Evolutionary conservation across 2,888 invertebrate genomes (phyloP).

Genomic region (Conchocele bisecta): DNA sequence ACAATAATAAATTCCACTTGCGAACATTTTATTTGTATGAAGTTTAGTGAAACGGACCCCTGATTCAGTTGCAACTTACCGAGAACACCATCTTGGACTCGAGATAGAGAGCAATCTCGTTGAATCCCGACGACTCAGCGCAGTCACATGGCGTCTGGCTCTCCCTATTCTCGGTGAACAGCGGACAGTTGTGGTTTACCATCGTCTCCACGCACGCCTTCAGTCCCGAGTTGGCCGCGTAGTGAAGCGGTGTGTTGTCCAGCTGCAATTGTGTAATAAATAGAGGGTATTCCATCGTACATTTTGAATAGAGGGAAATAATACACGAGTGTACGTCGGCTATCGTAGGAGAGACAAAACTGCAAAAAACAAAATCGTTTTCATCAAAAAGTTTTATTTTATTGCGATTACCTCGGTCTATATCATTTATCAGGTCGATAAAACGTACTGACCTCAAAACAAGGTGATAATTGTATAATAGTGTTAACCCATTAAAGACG

Average conservation of each 20-base stretch:
- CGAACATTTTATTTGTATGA: too few species aligned
- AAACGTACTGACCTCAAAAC: too few species aligned
- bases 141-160: conserved; percentile 87
- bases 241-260: conserved; percentile 88
- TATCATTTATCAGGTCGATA: too few species aligned
- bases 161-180: conserved; percentile 87
- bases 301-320: too few species aligned
- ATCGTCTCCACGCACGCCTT: conserved; percentile 87
- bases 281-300: too few species aligned
- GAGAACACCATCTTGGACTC: conserved; percentile 88
- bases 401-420: too few species aligned
- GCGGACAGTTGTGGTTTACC: conserved; percentile 85
- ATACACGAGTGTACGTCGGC: too few species aligned
- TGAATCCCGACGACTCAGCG: conserved; percentile 86
- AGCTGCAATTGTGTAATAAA: conserved; percentile 83
- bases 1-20: too few species aligned
- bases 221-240: conserved; percentile 87
- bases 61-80: conserved; percentile 66
- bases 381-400: too few species aligned
- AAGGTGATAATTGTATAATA: too few species aligned
- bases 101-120: conserved; percentile 86
- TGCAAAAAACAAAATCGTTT: too few species aligned
- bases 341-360: background rate
- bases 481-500: background rate
- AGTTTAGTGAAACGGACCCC: too few species aligned